Evolutionary conservation across 2,113 vertebrate species (phyloP).

Genomic region (Malurus elegans): DNA sequence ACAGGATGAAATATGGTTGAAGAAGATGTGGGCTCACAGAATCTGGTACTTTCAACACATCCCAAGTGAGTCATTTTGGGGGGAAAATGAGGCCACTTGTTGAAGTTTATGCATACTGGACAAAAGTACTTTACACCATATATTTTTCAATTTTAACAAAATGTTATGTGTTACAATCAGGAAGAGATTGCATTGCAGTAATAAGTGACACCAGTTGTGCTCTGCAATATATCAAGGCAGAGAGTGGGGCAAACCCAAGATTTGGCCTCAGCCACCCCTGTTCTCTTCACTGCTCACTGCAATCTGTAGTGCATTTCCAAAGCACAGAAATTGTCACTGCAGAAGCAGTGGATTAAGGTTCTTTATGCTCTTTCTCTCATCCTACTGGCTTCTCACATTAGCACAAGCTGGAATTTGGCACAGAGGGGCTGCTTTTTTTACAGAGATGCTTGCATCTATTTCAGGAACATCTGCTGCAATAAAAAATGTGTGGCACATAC

Average conservation of each 20-base stretch:
- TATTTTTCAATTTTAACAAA: not conserved
- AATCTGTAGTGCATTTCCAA: not conserved
- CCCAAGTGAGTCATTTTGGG: rapidly evolving
- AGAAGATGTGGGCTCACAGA: not conserved
- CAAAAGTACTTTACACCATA: not conserved
- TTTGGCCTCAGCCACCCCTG: not conserved
- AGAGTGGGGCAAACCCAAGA: not conserved
- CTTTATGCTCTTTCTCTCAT: constrained; percentile 39
- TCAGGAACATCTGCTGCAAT: constrained; percentile 59
- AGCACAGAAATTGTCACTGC: not conserved
- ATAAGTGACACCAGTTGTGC: not conserved
- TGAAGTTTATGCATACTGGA: not conserved
- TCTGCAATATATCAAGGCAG: not conserved
- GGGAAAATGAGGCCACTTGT: not conserved
- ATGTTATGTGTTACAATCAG: not conserved
- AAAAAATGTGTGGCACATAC: constrained; percentile 45
- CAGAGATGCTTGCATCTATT: constrained; percentile 52
- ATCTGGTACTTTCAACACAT: not conserved
- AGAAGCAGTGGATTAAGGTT: constrained; percentile 26
- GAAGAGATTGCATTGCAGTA: not conserved
- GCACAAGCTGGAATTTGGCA: constrained; percentile 43
- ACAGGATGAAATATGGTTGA: not conserved
- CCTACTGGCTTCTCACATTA: constrained; percentile 47
- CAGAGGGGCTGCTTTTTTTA: constrained; percentile 40
- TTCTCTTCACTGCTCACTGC: not conserved